Evolutionary conservation across 1,140 invertebrate genomes (phyloP).

Genomic region (Drosophila aff.): DNA sequence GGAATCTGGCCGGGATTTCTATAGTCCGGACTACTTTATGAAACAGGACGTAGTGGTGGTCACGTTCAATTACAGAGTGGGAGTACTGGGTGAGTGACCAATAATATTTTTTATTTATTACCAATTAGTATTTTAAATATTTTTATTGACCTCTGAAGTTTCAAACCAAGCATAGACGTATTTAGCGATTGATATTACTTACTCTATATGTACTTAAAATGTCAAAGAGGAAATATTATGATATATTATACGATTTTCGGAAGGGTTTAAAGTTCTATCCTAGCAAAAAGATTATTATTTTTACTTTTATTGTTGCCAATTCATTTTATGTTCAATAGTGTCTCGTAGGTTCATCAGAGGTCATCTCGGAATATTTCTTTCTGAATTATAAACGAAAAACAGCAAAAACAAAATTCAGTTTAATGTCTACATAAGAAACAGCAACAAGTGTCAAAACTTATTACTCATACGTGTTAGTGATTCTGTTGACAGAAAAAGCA

Average conservation of each 20-base stretch:
- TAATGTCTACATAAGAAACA: background rate
- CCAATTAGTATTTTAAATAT: background rate
- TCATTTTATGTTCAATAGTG: background rate
- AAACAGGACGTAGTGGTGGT: constrained; percentile 88
- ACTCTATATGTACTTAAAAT: background rate
- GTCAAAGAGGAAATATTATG: background rate
- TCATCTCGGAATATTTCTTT: background rate
- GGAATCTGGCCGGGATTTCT: constrained; percentile 80
- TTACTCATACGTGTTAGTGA: background rate
- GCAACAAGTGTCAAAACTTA: background rate
- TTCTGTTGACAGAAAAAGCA: background rate
- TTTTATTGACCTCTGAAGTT: background rate
- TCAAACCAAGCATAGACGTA: background rate
- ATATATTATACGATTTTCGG: background rate
- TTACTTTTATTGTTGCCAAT: background rate
- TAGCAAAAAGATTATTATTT: background rate
- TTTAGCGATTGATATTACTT: too few species aligned
- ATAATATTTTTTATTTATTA: background rate
- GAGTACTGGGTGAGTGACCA: constrained; percentile 85
- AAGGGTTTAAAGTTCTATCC: background rate
- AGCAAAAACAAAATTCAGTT: background rate
- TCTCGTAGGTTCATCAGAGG: background rate
- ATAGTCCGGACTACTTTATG: constrained; percentile 88
- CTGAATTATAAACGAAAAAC: background rate
- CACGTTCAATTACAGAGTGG: constrained; percentile 90